These are phyloP conservation scores for Gobionotothen gibberifrons DNA, from an alignment of 2,797 vertebrate genomes.

Conservation along the genomic window DNA sequence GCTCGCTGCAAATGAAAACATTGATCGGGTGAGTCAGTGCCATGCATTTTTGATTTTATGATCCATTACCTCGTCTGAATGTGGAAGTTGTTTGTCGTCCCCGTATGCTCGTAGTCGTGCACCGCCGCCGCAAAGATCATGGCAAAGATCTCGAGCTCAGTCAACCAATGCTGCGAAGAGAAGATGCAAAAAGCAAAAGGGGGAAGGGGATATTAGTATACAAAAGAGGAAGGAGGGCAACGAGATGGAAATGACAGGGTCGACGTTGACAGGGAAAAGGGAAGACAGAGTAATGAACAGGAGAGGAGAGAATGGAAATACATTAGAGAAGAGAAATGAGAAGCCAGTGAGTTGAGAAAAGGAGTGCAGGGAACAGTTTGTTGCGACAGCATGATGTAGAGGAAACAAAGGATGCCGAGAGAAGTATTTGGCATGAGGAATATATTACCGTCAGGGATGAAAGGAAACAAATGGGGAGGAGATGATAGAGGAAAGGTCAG, in stretches of 20 bases:
- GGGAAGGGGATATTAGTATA: slow-evolving; percentile 20
- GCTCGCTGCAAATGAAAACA: slow-evolving; percentile 64
- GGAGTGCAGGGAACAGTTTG: slow-evolving; percentile 37
- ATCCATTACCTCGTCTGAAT: slow-evolving; percentile 93
- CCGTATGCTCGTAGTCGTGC: slow-evolving; percentile 98
- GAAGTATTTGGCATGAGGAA: slow-evolving; percentile 51
- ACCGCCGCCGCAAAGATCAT: slow-evolving; percentile 94
- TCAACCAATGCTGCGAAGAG: slow-evolving; percentile 93
- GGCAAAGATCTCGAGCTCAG: slow-evolving; percentile 96
- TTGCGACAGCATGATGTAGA: slow-evolving; percentile 48
- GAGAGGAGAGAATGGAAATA: slow-evolving; percentile 49
- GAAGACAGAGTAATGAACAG: slow-evolving; percentile 48
- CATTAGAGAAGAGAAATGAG: slow-evolving; percentile 60
- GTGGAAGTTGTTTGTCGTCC: slow-evolving; percentile 99
- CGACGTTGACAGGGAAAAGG: slow-evolving; percentile 27
- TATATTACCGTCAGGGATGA: slow-evolving; percentile 60
- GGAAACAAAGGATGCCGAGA: slow-evolving; percentile 45
- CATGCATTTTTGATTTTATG: slow-evolving; percentile 73
- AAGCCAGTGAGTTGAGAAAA: slow-evolving; percentile 53
- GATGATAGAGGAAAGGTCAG: slow-evolving; percentile 58
- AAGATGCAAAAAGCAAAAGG: not conserved
- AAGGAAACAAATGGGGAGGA: slow-evolving; percentile 55
- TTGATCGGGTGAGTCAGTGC: slow-evolving; percentile 62
- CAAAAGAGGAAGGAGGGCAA: slow-evolving; percentile 16
- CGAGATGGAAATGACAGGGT: slow-evolving; percentile 45